phyloP scores from a whole-genome alignment of 1,140 invertebrate species.

The Camponotus floridanus region DNA sequence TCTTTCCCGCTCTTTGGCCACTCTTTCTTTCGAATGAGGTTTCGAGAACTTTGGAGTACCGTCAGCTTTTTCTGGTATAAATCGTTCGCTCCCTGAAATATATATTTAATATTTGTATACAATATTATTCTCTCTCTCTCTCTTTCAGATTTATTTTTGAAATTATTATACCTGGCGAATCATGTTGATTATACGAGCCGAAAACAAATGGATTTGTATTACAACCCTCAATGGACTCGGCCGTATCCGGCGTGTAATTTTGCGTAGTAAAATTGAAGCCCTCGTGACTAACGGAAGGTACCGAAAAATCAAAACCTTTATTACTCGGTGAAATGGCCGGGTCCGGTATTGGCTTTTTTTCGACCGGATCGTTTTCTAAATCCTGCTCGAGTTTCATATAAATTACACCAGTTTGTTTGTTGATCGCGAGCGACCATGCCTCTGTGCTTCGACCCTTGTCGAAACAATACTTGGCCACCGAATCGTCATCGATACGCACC shows the following conservation, averaged over 20 bases:
- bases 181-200: conserved; percentile 81
- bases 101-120: neutral
- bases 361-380: conserved; percentile 80
- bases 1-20: conserved; percentile 79
- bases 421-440: conserved; percentile 92
- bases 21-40: conserved; percentile 80
- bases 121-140: neutral
- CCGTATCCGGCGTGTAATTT: conserved; percentile 76
- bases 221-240: conserved; percentile 72
- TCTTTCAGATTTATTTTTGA: neutral
- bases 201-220: conserved; percentile 89
- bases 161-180: conserved; percentile 72
- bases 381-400: conserved; percentile 90
- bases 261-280: conserved; percentile 81
- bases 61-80: conserved; percentile 77
- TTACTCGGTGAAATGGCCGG: conserved; percentile 79
- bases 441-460: conserved; percentile 85
- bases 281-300: conserved; percentile 82
- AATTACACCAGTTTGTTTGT: conserved; percentile 88
- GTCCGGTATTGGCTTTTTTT: conserved; percentile 77
- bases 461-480: conserved; percentile 90
- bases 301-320: conserved; percentile 89
- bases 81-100: conserved; percentile 76
- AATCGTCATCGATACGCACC: conserved; percentile 89
- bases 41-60: conserved; percentile 77